A percentile compares a stretch with the other conserved stretches of the same genome.
Conservation (phyloP, 2,888 invertebrate species). For the Apeira syringaria region DNA sequence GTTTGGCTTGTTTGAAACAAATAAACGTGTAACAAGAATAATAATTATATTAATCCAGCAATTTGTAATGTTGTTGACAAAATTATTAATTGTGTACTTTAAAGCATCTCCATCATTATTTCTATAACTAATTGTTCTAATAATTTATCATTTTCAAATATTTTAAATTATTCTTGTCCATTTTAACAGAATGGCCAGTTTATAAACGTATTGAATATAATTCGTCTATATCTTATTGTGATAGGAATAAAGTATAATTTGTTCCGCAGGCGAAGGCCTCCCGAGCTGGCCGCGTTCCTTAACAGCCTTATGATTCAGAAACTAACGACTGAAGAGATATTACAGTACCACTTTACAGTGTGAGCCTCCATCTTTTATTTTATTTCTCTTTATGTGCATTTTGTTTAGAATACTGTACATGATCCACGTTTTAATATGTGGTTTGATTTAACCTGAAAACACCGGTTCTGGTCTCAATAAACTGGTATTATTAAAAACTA, state of each 20-base stretch:
- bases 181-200: background rate
- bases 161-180: background rate
- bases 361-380: slow-evolving; percentile 70
- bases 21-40: background rate
- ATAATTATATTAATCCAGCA: too few species aligned
- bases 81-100: too few species aligned
- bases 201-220: too few species aligned
- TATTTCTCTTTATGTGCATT: slow-evolving; percentile 49
- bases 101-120: too few species aligned
- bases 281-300: slow-evolving; percentile 80
- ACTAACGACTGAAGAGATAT: slow-evolving; percentile 73
- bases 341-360: slow-evolving; percentile 84
- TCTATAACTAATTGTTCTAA: too few species aligned
- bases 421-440: too few species aligned
- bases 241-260: slow-evolving; percentile 49
- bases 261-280: slow-evolving; percentile 81
- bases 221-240: slow-evolving; percentile 18
- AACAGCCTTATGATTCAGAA: slow-evolving; percentile 76
- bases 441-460: too few species aligned
- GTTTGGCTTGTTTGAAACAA: slow-evolving; percentile 3
- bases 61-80: too few species aligned
- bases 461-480: too few species aligned
- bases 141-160: too few species aligned
- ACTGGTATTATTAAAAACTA: too few species aligned
- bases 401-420: slow-evolving; percentile 37